Conservation (phyloP, 2,888 invertebrate species). For the Pandemis heparana region DNA sequence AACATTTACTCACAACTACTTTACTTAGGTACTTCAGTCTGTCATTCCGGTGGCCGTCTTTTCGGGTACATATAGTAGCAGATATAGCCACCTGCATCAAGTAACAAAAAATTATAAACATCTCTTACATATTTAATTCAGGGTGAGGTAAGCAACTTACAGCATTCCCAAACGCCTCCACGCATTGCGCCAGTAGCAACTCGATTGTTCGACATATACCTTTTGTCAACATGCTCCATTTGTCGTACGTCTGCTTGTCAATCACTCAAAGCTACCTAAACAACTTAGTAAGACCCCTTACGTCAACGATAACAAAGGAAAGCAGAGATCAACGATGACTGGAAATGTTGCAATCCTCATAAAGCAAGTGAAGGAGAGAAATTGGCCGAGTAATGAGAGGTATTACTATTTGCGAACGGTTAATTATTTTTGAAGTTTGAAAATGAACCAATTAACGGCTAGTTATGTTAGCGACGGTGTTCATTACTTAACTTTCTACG, state of each 20-base stretch:
- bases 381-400: constrained; percentile 27
- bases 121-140: background rate
- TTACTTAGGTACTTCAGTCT: no score
- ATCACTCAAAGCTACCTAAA: constrained; percentile 47
- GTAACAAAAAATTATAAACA: background rate
- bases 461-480: background rate
- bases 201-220: constrained; percentile 50
- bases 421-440: constrained; percentile 15
- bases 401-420: constrained; percentile 20
- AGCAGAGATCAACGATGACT: background rate
- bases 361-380: constrained; percentile 34
- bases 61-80: no score
- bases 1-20: no score
- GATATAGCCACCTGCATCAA: no score
- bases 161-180: constrained; percentile 39
- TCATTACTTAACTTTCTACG: background rate
- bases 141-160: constrained; percentile 16
- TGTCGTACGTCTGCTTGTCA: constrained; percentile 54
- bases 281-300: constrained; percentile 37
- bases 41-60: no score
- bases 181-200: constrained; percentile 42
- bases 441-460: background rate
- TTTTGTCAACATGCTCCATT: constrained; percentile 53
- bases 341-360: constrained; percentile 30
- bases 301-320: constrained; percentile 16